Base-by-base conservation (phyloP, 1,140 invertebrate species). In the Aphidius ervi region DNA sequence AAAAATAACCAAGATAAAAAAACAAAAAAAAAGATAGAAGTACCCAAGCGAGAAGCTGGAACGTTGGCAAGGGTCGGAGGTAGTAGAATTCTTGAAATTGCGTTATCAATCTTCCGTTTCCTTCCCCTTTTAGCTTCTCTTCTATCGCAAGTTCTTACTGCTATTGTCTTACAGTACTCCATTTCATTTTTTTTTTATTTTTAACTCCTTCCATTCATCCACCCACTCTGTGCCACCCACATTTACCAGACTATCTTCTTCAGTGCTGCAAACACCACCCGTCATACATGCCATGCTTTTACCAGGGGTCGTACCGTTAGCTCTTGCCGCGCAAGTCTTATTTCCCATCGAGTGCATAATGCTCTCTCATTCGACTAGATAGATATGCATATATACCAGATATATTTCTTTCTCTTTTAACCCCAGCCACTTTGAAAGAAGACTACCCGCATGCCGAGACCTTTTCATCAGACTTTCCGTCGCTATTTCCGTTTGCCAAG, bases 41-140 rank as follows among this genome's bases (percentile, higher is more conserved):
- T 74, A 68, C 67, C 66, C 67, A 70, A 72, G 73, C 67, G 70
- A 74, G 72, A 68, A 65, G 60, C 58, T 46, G 50, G 61, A 60
- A 42, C 46, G 50, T 62, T 49, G 61, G 56, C 55, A 61, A 60
- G 49, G 64, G 70, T 69, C 67, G 72, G 76, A 74, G 77, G 70
- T 80, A 80, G 79, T 80, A 76, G 78, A 72, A 80, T 77, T 79
- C 78, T 80, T 80, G 74, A 75, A 80, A 80, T 80, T 80, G 78
- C 78, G 75, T 80, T 80, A 80, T 80, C 78, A 80, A 80, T 80
- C 78, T 80, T 76, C 70, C 61, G 69, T 68, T 69, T 75, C 77
- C 77, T 70, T 61, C 54, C 43, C 56, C 67, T 60, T 57, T 68
- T n/a, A 23, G 60, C 64, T 63, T 50, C 60, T 66, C 63, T 56